Conservation (phyloP, 2,113 vertebrate genomes). For the Chaenogobius annularis region DNA sequence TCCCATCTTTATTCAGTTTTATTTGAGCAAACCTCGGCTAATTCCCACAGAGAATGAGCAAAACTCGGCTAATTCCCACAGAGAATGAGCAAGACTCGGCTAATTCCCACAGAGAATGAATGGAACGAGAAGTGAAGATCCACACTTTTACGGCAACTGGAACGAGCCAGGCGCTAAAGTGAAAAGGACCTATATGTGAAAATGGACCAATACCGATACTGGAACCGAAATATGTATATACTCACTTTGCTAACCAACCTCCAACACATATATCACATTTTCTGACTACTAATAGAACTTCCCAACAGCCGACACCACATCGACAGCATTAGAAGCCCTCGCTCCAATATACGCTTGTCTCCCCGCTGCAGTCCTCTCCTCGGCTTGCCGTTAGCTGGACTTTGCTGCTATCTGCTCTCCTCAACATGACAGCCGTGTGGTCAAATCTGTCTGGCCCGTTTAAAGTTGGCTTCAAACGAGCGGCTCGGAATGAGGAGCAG, state of each 20-base stretch:
- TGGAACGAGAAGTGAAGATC: too few relatives aligned
- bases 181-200: too few relatives aligned
- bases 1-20: too few relatives aligned
- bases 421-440: not conserved
- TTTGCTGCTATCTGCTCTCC: not conserved
- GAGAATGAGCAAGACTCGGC: too few relatives aligned
- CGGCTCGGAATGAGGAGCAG: slow-evolving; percentile 8
- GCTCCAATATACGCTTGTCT: not conserved
- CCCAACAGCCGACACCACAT: not conserved
- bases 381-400: not conserved
- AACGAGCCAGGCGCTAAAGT: too few relatives aligned
- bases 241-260: not conserved
- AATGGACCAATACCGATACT: too few relatives aligned
- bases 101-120: too few relatives aligned
- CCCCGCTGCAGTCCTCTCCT: not conserved
- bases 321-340: not conserved
- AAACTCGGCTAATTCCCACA: too few relatives aligned
- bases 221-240: too few relatives aligned
- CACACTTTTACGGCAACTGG: too few relatives aligned
- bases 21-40: too few relatives aligned
- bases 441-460: slow-evolving; percentile 12
- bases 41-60: too few relatives aligned
- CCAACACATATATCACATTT: not conserved
- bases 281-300: not conserved
- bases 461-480: slow-evolving; percentile 9